Evolutionary conservation across 2,113 vertebrate species (phyloP).

Genomic region (Blennius ocellaris): DNA sequence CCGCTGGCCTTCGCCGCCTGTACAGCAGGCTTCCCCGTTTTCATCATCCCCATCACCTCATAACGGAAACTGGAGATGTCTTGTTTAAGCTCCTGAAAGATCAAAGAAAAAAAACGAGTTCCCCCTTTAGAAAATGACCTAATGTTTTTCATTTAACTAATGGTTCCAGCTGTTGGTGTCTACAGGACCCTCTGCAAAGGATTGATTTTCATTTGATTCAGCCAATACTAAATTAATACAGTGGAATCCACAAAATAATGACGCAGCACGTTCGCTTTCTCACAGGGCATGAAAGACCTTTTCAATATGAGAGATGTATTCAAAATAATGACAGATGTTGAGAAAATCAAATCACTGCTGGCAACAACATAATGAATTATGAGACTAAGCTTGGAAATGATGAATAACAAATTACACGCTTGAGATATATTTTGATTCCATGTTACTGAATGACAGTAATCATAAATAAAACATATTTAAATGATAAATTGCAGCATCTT

Average conservation of each 20-base stretch:
- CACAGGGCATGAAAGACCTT: neutral
- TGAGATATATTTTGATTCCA: neutral
- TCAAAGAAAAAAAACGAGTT: conserved; percentile 13
- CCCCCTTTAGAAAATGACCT: neutral
- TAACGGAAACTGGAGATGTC: conserved; percentile 99
- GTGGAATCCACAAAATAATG: neutral
- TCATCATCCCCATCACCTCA: conserved; percentile 95
- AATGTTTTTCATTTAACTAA: conserved; percentile 1
- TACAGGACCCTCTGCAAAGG: neutral
- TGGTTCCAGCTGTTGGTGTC: neutral
- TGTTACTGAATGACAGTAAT: too few relatives aligned
- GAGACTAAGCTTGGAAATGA: neutral
- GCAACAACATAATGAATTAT: neutral
- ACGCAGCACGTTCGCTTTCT: neutral
- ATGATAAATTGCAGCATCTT: too few relatives aligned
- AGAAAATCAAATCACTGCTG: neutral
- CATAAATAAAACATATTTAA: too few relatives aligned
- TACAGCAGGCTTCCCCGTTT: conserved; percentile 86
- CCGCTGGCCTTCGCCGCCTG: conserved; percentile 72
- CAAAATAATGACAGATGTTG: neutral
- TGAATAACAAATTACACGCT: neutral
- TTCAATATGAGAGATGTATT: neutral
- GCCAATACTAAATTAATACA: neutral
- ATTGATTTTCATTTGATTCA: neutral
- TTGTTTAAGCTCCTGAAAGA: conserved; percentile 93